These are phyloP conservation scores for Kryptolebias ocellatus DNA, from an alignment of 2,797 vertebrate species.

Conservation along the genomic window DNA sequence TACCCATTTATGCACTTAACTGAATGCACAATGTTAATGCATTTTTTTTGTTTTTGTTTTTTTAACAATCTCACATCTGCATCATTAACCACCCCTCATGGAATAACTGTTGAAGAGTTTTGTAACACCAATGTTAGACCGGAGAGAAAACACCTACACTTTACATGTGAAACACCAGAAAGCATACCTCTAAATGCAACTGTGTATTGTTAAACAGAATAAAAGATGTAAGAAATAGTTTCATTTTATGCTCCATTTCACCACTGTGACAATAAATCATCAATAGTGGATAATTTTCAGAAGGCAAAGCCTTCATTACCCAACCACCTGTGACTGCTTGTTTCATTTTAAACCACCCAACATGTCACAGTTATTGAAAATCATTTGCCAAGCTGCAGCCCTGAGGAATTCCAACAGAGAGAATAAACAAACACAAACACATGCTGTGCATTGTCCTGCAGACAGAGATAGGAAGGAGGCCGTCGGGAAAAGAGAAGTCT, in stretches of 20 bases:
- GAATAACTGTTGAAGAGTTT: neutral
- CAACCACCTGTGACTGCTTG: constrained; percentile 19
- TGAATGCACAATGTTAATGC: too few relatives aligned
- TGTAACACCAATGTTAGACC: neutral
- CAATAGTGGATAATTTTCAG: constrained; percentile 11
- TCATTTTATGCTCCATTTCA: neutral
- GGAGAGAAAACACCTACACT: neutral
- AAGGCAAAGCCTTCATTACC: constrained; percentile 6
- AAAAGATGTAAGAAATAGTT: neutral
- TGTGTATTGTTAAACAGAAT: neutral
- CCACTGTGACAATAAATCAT: constrained; percentile 2
- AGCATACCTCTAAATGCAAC: too few relatives aligned
- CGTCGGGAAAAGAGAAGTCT: constrained; percentile 44
- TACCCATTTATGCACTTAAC: too few relatives aligned
- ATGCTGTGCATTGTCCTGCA: constrained; percentile 49
- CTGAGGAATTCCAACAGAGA: constrained; percentile 43
- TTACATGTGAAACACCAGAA: neutral
- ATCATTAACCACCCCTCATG: too few relatives aligned
- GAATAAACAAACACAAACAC: constrained; percentile 40
- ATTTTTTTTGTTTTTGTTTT: too few relatives aligned
- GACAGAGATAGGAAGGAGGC: constrained; percentile 53
- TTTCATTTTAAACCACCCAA: constrained; percentile 41
- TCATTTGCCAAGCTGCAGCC: constrained; percentile 54
- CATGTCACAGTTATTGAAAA: constrained; percentile 59
- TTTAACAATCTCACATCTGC: too few relatives aligned